Base-by-base conservation (phyloP, 2,113 vertebrate species). In the Leucoraja erinaceus region DNA sequence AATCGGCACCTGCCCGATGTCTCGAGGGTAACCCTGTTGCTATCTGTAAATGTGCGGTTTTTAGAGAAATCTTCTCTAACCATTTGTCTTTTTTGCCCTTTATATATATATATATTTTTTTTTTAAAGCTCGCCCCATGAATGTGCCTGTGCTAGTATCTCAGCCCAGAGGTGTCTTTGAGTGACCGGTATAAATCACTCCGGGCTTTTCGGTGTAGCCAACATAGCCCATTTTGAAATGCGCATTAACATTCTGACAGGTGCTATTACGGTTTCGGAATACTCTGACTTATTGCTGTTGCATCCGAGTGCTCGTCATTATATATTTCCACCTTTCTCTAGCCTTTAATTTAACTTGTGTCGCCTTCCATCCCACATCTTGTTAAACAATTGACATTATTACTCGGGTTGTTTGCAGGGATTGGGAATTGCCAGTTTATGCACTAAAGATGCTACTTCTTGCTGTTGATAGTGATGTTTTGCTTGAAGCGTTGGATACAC, bases 161-260 rank as follows among this genome's bases (percentile, higher is more conserved):
- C 20, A 28, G 78, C 4, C 78, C 54, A 38, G 81, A 84, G 81
- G 59, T 61, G 22, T 84, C 56, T 83, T 83, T 84, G 59, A 11
- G 59, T n/a, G n/a, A 18, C 59, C 28, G 63, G 14, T 63, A 88
- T 63, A 63, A 70, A 91, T 91, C 66, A 12, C 33, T 66, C 90
- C 72, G 88, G 33, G 70, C 54, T 91, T 38, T 38, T 47, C 47
- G 66, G 66, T 70, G 63, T 70, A 18, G 90, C 22, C 33, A 72
- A 22, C 66, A 31, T 47, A 72, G 72, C 90, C 68, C 90, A 91
- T 90, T 90, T 70, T 66, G 88, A 70, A 90, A 68, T 70, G 68
- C 63, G 68, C 68, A 72, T 91, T 91, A 72, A 91, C 68, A 91
- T 91, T 91, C 90, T 47, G 63, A 47, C 90, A 72, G 66, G 90